Conservation (phyloP, 2,797 vertebrate genomes). For the Lophotriccus pileatus region DNA sequence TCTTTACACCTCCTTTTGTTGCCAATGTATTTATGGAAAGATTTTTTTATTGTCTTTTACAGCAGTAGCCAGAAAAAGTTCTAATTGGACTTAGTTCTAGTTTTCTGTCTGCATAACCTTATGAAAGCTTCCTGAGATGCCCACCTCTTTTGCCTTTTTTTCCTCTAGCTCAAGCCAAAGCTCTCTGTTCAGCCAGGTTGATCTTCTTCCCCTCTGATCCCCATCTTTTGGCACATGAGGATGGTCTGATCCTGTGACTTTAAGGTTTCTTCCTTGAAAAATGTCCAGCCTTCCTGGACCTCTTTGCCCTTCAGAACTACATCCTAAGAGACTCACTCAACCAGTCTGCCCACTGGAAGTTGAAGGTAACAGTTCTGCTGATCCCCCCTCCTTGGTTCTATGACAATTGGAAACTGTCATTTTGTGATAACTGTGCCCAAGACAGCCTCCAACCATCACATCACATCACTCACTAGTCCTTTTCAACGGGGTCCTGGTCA, state of each 20-base stretch:
- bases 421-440: not conserved
- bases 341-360: not conserved
- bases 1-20: not conserved
- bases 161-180: not conserved
- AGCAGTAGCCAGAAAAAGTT: not conserved
- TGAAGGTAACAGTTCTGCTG: not conserved
- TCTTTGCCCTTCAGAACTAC: not conserved
- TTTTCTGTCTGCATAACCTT: not conserved
- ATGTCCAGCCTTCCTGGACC: not conserved
- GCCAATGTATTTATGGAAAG: not conserved
- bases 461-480: not conserved
- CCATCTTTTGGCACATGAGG: accelerated
- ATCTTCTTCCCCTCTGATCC: not conserved
- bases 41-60: not conserved
- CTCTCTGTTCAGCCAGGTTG: not conserved
- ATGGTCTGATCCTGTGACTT: not conserved
- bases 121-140: not conserved
- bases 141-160: not conserved
- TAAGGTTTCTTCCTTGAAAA: not conserved
- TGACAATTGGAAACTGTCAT: not conserved
- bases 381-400: not conserved
- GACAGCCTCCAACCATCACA: not conserved
- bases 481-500: not conserved
- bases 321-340: not conserved
- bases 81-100: not conserved